Evolutionary conservation across 64 coral and sea anemone species (phyloP), one percentile per base, ranked within the genome.

Genomic region (Pachyseris speciosa): DNA sequence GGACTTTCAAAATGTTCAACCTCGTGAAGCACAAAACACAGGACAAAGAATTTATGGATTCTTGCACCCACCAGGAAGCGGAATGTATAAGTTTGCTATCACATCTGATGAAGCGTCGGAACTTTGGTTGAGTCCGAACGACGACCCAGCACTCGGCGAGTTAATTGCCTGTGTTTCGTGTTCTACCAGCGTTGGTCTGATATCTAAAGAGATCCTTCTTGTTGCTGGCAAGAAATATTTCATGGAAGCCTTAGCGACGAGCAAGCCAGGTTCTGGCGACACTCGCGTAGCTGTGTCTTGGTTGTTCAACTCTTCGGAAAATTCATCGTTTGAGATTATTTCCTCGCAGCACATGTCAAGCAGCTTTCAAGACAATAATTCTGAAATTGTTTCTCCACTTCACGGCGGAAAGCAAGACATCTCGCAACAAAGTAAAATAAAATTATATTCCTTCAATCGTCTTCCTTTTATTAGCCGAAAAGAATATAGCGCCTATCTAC

Each of bases 161-260:
- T 22, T 57, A 29, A 80, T 80, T 24, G 77, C 77, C 17, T 29
- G 55, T 22, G 77, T 78, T 78, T 36, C 26, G 26, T 48, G 24
- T 2, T 11, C 24, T 57, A 27, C n/a, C 19, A 0, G 8, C n/a
- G 9, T 44, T 30, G 43, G 51, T 31, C 43, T 30, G 39, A 51
- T 37, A 19, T 51, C 74, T 31, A 34, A 57, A 50, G 43, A 13
- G 12, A 25, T 78, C 16, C 27, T 24, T 28, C 77, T 80, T 26
- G 25, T 27, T 6, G 22, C 16, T 22, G 77, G 77, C 15, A 53
- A 80, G 25, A 80, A 80, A 61, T 80, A 80, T 33, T 80, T 36
- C 77, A 58, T 80, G 20, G 77, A 80, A 32, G 16, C 38, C 9
- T 74, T 74, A 57, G 10, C 29, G 13, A 34, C 29, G 37, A 36